A percentile compares a stretch with the other conserved stretches of the same genome.
Conservation (phyloP, 2,797 vertebrate species). For the Oreochromis grahami region DNA sequence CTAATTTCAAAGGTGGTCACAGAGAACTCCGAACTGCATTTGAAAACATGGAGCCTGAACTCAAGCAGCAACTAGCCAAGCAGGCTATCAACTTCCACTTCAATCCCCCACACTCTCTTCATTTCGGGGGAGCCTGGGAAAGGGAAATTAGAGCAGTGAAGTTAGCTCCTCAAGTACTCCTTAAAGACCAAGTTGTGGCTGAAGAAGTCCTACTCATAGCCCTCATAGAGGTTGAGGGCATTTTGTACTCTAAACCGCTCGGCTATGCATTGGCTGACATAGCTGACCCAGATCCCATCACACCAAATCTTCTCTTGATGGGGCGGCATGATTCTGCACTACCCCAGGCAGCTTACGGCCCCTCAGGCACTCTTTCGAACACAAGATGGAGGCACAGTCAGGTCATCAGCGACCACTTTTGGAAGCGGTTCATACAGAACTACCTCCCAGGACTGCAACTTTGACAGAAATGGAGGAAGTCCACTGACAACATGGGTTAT, state of each 20-base stretch:
- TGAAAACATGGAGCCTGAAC: neutral
- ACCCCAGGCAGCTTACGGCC: neutral
- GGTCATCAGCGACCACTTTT: neutral
- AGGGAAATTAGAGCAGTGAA: too few relatives aligned
- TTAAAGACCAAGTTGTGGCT: too few relatives aligned
- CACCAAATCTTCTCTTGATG: neutral
- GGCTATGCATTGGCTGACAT: neutral
- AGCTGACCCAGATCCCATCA: neutral
- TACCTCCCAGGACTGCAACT: neutral
- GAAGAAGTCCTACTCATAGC: too few relatives aligned
- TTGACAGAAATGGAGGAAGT: neutral
- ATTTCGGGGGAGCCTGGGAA: too few relatives aligned
- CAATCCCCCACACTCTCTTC: too few relatives aligned
- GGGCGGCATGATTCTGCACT: neutral
- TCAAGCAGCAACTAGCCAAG: neutral
- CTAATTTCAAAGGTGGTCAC: neutral
- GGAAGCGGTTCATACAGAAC: neutral
- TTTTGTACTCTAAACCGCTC: neutral
- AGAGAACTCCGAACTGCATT: neutral
- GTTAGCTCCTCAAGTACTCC: too few relatives aligned
- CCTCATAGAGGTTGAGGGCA: neutral
- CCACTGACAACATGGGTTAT: neutral
- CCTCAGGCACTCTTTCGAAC: neutral
- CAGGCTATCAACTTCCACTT: too few relatives aligned
- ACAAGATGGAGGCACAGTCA: neutral